Base-by-base conservation (phyloP, 2,797 vertebrate genomes). In the Spinus pinus region DNA sequence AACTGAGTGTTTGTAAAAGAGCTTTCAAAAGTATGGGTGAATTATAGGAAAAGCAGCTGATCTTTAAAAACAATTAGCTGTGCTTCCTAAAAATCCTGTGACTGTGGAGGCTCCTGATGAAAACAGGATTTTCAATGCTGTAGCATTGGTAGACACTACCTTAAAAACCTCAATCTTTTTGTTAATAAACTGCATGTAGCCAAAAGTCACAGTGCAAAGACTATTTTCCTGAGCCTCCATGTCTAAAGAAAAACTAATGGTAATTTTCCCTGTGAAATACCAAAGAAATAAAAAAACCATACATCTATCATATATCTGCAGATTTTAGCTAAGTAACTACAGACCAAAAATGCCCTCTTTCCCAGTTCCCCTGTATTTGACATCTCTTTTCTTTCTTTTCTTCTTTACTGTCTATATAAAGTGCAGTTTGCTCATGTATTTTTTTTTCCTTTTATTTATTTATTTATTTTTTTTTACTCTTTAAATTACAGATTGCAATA, bases 401-500 rank as follows among this genome's bases (percentile, higher is more conserved):
- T 77, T 93, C 74, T 73, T 89, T 30, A 6, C 75, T 86, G 54
- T 64, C 64, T 91, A 49, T 28, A 80, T 33, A 57, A 91, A 95
- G 39, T 70, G 81, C 33, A 64, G 73, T 73, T 92, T 82, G 66
- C 85, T 85, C 31, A 14, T 41, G 41, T n/a, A 33, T 88, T 39
- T 39, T 95, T 39, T 95, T 61, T 51, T 3, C 3, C 2, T 31
- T 50, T 12, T 5, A 1, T 19, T 50, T 74, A 24, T 23, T 50
- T n/a, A n/a, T 74, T 27, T 23, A 41, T 74, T 27, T 24, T 53
- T 54, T 7, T 60, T 61, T 81, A 94, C 95, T 97, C 93, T 98
- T 98, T 97, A 97, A 98, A 98, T 97, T 98, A 97, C 60, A 97
- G 95, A 97, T 96, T 97, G 97, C 94, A 97, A 8, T 94, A 88